Percentiles rank a stretch among this genome's conserved stretches.
phyloP scores from a whole-genome alignment of 2,113 vertebrate genomes.

The Empidonax alnorum region DNA sequence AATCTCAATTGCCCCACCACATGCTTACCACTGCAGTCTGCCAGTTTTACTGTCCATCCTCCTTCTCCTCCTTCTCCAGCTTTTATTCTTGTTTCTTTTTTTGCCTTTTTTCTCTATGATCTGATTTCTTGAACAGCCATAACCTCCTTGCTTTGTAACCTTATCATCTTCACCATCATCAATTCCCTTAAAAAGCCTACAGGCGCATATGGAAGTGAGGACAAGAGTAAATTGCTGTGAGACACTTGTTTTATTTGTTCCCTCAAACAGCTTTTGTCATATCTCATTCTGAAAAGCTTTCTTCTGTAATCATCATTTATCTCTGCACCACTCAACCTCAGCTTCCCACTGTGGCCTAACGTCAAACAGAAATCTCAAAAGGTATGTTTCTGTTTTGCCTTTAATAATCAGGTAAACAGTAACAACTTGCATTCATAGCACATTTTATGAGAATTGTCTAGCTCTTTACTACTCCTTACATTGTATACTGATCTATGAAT shows the following conservation, averaged over 20 bases:
- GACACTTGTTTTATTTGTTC: neutral
- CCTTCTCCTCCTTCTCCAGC: neutral
- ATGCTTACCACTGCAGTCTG: neutral
- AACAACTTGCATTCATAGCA: neutral
- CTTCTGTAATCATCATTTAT: neutral
- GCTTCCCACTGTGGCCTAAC: neutral
- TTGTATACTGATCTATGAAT: neutral
- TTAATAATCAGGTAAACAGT: neutral
- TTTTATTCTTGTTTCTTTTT: neutral
- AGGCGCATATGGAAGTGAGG: rapidly evolving
- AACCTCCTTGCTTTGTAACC: neutral
- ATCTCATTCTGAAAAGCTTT: neutral
- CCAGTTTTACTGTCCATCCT: neutral
- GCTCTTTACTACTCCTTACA: neutral
- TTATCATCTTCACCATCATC: neutral
- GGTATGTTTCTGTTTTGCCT: neutral
- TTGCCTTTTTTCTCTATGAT: neutral
- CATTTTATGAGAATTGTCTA: neutral
- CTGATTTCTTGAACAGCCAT: neutral
- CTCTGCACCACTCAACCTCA: neutral
- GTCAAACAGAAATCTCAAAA: neutral
- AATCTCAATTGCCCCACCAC: neutral
- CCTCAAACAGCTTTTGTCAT: neutral
- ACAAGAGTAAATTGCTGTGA: neutral
- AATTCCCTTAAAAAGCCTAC: neutral